Evolutionary conservation across 2,113 vertebrate genomes (phyloP).

Genomic region (Phaethornis superciliosus): DNA sequence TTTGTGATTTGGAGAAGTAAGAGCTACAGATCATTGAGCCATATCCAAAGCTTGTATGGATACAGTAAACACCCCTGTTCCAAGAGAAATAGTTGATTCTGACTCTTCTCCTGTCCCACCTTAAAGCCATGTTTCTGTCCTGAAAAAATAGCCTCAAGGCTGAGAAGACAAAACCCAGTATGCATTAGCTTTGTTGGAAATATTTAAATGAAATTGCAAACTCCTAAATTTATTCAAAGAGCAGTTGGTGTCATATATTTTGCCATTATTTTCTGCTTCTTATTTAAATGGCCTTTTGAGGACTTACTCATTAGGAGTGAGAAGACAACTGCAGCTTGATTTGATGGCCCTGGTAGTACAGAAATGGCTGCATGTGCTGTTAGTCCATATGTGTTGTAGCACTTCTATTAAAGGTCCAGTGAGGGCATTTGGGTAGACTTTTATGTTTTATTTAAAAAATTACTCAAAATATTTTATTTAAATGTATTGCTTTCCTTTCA

Average conservation of each 20-base stretch:
- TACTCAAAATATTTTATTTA: background rate
- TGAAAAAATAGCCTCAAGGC: background rate
- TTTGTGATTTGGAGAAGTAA: background rate
- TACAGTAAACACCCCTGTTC: background rate
- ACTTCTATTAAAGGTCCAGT: background rate
- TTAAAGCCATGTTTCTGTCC: background rate
- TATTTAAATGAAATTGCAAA: background rate
- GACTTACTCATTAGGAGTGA: background rate
- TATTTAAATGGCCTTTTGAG: background rate
- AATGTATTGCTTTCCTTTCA: background rate
- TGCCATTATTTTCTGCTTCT: background rate
- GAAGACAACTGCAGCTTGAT: background rate
- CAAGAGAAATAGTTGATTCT: background rate
- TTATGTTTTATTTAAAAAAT: background rate
- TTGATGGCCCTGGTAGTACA: background rate
- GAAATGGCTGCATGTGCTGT: background rate
- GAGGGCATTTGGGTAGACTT: background rate
- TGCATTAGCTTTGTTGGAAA: background rate
- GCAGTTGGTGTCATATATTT: background rate
- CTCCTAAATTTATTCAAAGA: background rate
- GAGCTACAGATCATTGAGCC: background rate
- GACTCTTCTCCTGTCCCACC: background rate
- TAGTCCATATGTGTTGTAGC: background rate
- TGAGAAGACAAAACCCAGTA: background rate
- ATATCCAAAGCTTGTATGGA: background rate